phyloP scores from a whole-genome alignment of 2,888 invertebrate species.

The Agrotis ipsilon region DNA sequence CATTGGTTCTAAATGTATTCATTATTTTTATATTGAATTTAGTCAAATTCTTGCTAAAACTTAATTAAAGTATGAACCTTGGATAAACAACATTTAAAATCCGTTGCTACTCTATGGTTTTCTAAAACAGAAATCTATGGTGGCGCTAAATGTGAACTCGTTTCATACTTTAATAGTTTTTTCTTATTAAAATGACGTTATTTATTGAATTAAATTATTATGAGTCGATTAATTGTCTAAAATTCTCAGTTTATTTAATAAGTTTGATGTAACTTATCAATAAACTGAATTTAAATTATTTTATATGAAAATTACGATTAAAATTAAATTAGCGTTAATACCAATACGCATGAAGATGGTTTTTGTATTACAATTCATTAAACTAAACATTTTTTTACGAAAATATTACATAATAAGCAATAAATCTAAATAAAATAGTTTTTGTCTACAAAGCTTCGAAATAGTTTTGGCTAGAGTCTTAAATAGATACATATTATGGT shows the following conservation, averaged over 20 bases:
- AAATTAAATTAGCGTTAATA: slow-evolving; percentile 38
- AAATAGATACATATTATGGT: slow-evolving; percentile 32
- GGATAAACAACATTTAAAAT: slow-evolving; percentile 16
- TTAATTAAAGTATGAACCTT: slow-evolving; percentile 31
- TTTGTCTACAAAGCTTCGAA: slow-evolving; percentile 58
- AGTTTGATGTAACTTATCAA: slow-evolving; percentile 33
- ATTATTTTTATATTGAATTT: slow-evolving; percentile 61
- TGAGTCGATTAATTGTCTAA: slow-evolving; percentile 41
- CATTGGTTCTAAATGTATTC: slow-evolving; percentile 55
- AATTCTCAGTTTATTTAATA: slow-evolving; percentile 42
- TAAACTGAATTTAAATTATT: slow-evolving; percentile 47
- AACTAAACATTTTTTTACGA: slow-evolving; percentile 57
- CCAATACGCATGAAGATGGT: slow-evolving; percentile 41
- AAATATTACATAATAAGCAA: slow-evolving; percentile 51
- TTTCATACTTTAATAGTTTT: slow-evolving; percentile 47
- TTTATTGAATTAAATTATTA: slow-evolving; percentile 65
- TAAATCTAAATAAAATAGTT: slow-evolving; percentile 53
- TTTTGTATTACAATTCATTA: slow-evolving; percentile 49
- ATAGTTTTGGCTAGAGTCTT: slow-evolving; percentile 59
- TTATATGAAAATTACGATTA: slow-evolving; percentile 35
- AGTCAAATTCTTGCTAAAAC: slow-evolving; percentile 50
- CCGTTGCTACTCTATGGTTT: slow-evolving; percentile 23
- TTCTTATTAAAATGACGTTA: slow-evolving; percentile 57
- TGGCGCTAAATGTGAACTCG: slow-evolving; percentile 1
- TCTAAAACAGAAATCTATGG: slow-evolving; percentile 6